phyloP scores from a whole-genome alignment of 2,797 vertebrate genomes.

The Diplodus puntazzo region DNA sequence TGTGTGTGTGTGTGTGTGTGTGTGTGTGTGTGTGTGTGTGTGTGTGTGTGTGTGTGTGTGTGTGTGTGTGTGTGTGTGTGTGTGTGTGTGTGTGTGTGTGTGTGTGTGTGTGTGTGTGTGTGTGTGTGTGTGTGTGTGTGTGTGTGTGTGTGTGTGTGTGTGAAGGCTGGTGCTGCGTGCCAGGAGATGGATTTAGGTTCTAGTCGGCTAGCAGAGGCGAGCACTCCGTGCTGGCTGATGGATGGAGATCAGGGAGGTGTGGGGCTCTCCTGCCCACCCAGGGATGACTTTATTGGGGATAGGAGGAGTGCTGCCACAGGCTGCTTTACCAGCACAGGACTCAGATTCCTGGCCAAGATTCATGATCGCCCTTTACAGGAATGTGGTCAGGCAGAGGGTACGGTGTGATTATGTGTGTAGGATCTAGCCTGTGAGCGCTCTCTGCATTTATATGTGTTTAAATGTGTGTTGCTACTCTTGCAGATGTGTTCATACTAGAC shows the following conservation, averaged over 20 bases:
- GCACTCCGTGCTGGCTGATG: conserved; percentile 81
- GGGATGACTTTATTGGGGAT: conserved; percentile 81
- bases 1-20: conserved; percentile 20
- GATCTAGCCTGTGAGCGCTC: too few species aligned
- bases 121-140: conserved; percentile 22
- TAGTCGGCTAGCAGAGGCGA: conserved; percentile 57
- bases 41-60: conserved; percentile 19
- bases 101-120: conserved; percentile 17
- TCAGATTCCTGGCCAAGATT: conserved; percentile 83
- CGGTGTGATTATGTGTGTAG: conserved; percentile 22
- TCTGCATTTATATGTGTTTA: conserved; percentile 19
- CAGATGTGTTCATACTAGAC: conserved; percentile 38
- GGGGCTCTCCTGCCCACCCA: conserved; percentile 83
- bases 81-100: conserved; percentile 20
- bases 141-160: conserved; percentile 24
- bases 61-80: conserved; percentile 11
- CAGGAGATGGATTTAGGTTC: conserved; percentile 77
- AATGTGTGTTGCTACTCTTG: conserved; percentile 20
- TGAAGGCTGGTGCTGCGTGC: conserved; percentile 33
- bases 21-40: conserved; percentile 24
- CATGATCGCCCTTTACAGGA: conserved; percentile 82
- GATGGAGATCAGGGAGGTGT: conserved; percentile 82
- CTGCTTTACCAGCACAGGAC: conserved; percentile 71
- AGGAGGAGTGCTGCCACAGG: conserved; percentile 80
- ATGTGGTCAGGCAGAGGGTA: conserved; percentile 78